Evolutionary conservation across 2,888 invertebrate species (phyloP).

Genomic region (Clitarchus hookeri): DNA sequence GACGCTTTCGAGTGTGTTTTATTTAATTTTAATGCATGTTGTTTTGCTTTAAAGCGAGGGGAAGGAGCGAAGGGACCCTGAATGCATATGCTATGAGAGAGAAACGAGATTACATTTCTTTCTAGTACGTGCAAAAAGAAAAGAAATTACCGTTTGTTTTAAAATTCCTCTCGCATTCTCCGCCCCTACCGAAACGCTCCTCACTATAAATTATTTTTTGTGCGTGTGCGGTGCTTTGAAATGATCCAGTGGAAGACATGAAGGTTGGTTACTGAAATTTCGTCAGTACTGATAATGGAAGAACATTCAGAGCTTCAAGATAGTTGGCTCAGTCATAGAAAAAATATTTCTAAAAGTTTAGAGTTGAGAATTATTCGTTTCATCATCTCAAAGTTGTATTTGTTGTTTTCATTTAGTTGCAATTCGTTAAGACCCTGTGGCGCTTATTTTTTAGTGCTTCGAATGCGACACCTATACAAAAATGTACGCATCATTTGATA

Average conservation of each 20-base stretch:
- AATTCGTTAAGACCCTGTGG: too few species aligned
- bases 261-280: neutral
- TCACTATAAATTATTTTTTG: slow-evolving; percentile 6
- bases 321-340: neutral
- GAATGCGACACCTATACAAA: too few species aligned
- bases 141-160: slow-evolving; percentile 1
- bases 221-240: neutral
- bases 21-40: slow-evolving; percentile 26
- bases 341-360: too few species aligned
- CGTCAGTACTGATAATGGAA: neutral
- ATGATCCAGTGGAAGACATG: neutral
- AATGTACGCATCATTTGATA: too few species aligned
- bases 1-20: slow-evolving; percentile 26
- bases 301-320: neutral
- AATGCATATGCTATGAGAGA: slow-evolving; percentile 10
- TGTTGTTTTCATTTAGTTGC: too few species aligned
- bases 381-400: too few species aligned
- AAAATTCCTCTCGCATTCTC: slow-evolving; percentile 8
- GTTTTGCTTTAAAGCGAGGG: slow-evolving; percentile 22
- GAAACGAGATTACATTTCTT: slow-evolving; percentile 14
- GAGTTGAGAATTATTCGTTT: too few species aligned
- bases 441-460: too few species aligned
- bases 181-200: slow-evolving; percentile 7
- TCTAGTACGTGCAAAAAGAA: slow-evolving; percentile 14
- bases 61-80: neutral